Conservation (phyloP, 2,888 invertebrate species). For the Atethmia centrago region DNA sequence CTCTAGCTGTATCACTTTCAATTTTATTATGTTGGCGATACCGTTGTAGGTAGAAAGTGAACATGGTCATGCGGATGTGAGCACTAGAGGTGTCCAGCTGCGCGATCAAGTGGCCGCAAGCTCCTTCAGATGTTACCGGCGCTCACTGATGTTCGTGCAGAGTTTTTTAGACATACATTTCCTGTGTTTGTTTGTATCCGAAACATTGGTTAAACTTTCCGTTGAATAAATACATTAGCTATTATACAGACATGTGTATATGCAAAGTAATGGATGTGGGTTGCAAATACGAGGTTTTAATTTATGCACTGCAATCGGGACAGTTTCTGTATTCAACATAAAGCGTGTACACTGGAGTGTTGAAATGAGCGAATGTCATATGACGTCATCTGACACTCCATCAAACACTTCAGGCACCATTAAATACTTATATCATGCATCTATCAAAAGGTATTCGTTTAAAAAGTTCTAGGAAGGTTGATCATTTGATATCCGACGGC, state of each 20-base stretch:
- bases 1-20: conserved; percentile 71
- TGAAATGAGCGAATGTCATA: conserved; percentile 20
- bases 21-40: conserved; percentile 71
- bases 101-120: conserved; percentile 65
- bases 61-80: conserved; percentile 69
- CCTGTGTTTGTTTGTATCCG: conserved; percentile 54
- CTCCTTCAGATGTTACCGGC: conserved; percentile 49
- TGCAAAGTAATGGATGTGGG: conserved; percentile 33
- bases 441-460: conserved; percentile 33
- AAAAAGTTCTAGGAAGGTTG: conserved; percentile 61
- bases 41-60: conserved; percentile 77
- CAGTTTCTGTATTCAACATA: conserved; percentile 23
- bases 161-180: conserved; percentile 51
- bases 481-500: conserved; percentile 42
- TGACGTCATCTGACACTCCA: conserved; percentile 17
- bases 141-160: conserved; percentile 44
- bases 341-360: conserved; percentile 1
- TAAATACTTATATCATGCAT: conserved; percentile 31
- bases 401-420: conserved; percentile 32
- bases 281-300: conserved; percentile 28
- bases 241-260: conserved; percentile 37
- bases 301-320: conserved; percentile 16
- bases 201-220: conserved; percentile 45
- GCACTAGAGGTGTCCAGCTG: conserved; percentile 72
- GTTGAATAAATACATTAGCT: conserved; percentile 52